These are phyloP conservation scores for Heliconius aoede DNA, from an alignment of 2,888 invertebrate genomes.

Conservation along the genomic window DNA sequence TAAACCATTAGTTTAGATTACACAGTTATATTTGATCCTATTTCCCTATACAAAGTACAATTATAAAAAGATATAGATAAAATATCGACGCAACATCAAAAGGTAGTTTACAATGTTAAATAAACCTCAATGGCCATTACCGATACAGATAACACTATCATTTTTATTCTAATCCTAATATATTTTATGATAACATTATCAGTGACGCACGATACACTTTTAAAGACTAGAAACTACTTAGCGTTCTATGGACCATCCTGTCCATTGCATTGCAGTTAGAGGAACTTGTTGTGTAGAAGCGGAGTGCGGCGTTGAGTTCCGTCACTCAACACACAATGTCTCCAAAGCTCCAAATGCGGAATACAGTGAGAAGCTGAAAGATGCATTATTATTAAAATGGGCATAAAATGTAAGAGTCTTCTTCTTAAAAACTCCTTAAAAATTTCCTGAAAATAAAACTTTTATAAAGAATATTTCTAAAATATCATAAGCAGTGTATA, in stretches of 20 bases:
- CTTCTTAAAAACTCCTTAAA: no score
- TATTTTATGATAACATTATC: slow-evolving; percentile 12
- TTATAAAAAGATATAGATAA: neutral
- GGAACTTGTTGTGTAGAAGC: no score
- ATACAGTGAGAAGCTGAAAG: no score
- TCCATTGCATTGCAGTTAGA: neutral
- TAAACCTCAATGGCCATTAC: slow-evolving; percentile 19
- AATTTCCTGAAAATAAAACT: no score
- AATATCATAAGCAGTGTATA: neutral
- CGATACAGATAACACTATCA: slow-evolving; percentile 12
- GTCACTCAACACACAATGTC: no score
- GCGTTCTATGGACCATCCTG: no score
- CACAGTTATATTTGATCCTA: neutral
- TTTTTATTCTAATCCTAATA: slow-evolving; percentile 11
- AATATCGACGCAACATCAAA: slow-evolving; percentile 18
- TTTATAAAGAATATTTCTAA: no score
- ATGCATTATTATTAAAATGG: no score
- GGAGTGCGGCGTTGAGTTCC: no score
- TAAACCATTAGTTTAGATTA: neutral
- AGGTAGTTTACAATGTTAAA: slow-evolving; percentile 5
- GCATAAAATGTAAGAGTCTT: no score
- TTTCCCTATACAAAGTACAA: neutral
- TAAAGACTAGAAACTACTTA: neutral
- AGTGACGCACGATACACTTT: slow-evolving; percentile 5
- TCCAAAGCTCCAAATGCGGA: no score